Conservation (phyloP, 2,797 vertebrate species). For the Chloroceryle amazona region DNA sequence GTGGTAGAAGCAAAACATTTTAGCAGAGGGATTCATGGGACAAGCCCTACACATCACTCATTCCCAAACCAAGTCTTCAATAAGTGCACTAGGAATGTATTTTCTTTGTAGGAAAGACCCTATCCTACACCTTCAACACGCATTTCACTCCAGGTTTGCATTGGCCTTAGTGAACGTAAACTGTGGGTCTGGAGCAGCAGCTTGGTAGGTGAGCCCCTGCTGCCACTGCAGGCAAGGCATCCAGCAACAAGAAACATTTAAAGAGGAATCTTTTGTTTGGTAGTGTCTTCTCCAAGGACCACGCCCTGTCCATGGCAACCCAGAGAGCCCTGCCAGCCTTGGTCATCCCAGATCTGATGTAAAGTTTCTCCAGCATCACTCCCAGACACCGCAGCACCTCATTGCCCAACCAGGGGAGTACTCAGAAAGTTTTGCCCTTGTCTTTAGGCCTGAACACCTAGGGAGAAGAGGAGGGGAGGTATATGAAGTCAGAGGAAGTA, state of each 20-base stretch:
- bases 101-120: not conserved
- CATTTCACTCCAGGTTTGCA: not conserved
- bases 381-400: not conserved
- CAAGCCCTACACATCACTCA: not conserved
- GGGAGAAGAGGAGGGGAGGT: not conserved
- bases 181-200: not conserved
- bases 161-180: not conserved
- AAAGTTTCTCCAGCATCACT: not conserved
- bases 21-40: not conserved
- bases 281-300: not conserved
- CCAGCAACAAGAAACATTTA: not conserved
- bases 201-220: fast-evolving
- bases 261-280: not conserved
- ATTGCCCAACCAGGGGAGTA: not conserved
- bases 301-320: fast-evolving
- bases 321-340: not conserved
- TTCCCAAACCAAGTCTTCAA: not conserved
- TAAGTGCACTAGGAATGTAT: not conserved
- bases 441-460: not conserved
- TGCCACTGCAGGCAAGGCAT: not conserved
- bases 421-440: not conserved
- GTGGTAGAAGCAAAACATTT: not conserved
- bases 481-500: not conserved
- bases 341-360: not conserved
- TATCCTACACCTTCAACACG: not conserved